Base-by-base conservation (phyloP, 2,797 vertebrate species). In the Pseudocheirus occidentalis region DNA sequence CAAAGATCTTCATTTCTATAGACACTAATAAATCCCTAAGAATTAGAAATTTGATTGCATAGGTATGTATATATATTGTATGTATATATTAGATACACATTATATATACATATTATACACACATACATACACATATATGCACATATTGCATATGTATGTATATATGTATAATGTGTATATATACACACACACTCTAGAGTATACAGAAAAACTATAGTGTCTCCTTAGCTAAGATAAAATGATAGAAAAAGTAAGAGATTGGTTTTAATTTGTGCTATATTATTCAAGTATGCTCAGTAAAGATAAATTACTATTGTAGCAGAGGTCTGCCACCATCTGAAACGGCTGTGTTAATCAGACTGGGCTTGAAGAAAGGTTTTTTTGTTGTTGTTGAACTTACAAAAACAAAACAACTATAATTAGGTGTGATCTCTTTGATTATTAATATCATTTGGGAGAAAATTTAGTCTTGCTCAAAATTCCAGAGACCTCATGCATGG, bases 401-500 rank as follows among this genome's bases (percentile, higher is more conserved):
- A 66, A 66, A 66, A 34, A 40, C n/a, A n/a, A 66, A 46, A 81
- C 18, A 81, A 46, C 40, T 87, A 50, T 94, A 93, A 93, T 96
- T 93, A 96, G 95, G 93, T 97, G 96, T 95, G 81, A 66, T 66
- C 62, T 28, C 91, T 95, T 94, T 73, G 94, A 97, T 97, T 96
- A 97, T 97, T 97, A 94, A 96, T 94, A 90, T 66, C 81, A 62
- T 93, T 96, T 97, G 66, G 90, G 55, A 87, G 93, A 94, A 96
- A 91, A 92, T 91, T 53, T 98, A 98, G 66, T 96, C 94, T 96
- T 97, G 91, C 96, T 96, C 95, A 94, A 92, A 96, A 92, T 93
- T 92, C 95, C 50, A 11, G 73, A 93, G 92, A 87, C 40, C 40
- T 81, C 73, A 46, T 46, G 21, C 73, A 87, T 87, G 73, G 21